phyloP scores from a whole-genome alignment of 1,140 invertebrate genomes.

The Camponotus vicinus region DNA sequence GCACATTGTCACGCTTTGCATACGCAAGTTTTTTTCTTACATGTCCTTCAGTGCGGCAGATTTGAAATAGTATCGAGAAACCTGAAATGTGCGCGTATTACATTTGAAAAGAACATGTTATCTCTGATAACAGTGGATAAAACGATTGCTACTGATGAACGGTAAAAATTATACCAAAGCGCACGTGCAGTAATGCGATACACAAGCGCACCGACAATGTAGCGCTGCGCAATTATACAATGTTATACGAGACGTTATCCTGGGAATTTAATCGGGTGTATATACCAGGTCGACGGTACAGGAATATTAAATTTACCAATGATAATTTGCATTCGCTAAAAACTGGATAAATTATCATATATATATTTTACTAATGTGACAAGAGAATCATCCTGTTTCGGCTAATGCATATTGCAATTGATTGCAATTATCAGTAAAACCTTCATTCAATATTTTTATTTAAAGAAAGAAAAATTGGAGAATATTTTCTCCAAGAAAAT shows the following conservation, averaged over 20 bases:
- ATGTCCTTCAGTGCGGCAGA: slow-evolving; percentile 20
- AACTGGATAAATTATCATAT: slow-evolving; percentile 21
- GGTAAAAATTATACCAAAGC: slow-evolving; percentile 40
- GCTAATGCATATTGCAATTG: background rate
- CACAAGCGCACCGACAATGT: slow-evolving; percentile 44
- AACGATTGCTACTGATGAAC: slow-evolving; percentile 63
- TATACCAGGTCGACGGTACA: background rate
- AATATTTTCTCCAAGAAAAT: background rate
- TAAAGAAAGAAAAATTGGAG: background rate
- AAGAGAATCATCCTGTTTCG: background rate
- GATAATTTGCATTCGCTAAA: slow-evolving; percentile 15
- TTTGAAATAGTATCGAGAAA: slow-evolving; percentile 25
- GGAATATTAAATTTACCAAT: slow-evolving; percentile 12
- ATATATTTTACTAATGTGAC: background rate
- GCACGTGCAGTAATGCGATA: slow-evolving; percentile 50
- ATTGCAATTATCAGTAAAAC: background rate
- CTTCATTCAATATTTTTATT: background rate
- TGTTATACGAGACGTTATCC: slow-evolving; percentile 38
- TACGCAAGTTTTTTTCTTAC: background rate
- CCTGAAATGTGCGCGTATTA: slow-evolving; percentile 55
- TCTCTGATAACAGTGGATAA: slow-evolving; percentile 53
- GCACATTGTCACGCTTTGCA: slow-evolving; percentile 6
- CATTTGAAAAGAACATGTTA: slow-evolving; percentile 51
- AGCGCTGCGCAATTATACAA: slow-evolving; percentile 32
- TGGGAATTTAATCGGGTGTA: slow-evolving; percentile 26